phyloP scores from a whole-genome alignment of 1,140 invertebrate genomes.

The Conus ventricosus region DNA sequence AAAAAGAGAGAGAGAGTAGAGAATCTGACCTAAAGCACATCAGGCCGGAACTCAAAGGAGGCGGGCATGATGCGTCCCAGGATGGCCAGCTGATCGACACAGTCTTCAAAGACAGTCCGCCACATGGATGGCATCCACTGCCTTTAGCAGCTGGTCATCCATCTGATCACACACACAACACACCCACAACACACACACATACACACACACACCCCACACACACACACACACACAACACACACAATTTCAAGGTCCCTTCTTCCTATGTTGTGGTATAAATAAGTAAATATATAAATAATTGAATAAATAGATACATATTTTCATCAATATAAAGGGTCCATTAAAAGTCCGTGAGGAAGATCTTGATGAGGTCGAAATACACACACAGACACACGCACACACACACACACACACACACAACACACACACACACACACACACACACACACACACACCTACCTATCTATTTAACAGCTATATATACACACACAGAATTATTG shows the following conservation, averaged over 20 bases:
- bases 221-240: no score
- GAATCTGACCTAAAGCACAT: slow-evolving; percentile 63
- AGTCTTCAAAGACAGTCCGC: slow-evolving; percentile 72
- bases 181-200: background rate
- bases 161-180: background rate
- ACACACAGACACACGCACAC: no score
- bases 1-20: background rate
- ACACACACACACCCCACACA: background rate
- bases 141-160: slow-evolving; percentile 51
- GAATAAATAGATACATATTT: no score
- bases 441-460: no score
- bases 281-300: background rate
- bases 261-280: background rate
- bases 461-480: no score
- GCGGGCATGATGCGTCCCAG: slow-evolving; percentile 72
- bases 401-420: no score
- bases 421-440: no score
- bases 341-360: no score
- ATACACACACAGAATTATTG: no score
- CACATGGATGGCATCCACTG: slow-evolving; percentile 69
- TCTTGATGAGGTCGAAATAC: no score
- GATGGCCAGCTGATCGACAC: slow-evolving; percentile 71
- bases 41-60: slow-evolving; percentile 63
- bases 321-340: no score
- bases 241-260: no score